Percentiles rank a stretch among this genome's conserved stretches.
Conservation (phyloP, 1,140 invertebrate genomes). For the Mylabris phalerata region DNA sequence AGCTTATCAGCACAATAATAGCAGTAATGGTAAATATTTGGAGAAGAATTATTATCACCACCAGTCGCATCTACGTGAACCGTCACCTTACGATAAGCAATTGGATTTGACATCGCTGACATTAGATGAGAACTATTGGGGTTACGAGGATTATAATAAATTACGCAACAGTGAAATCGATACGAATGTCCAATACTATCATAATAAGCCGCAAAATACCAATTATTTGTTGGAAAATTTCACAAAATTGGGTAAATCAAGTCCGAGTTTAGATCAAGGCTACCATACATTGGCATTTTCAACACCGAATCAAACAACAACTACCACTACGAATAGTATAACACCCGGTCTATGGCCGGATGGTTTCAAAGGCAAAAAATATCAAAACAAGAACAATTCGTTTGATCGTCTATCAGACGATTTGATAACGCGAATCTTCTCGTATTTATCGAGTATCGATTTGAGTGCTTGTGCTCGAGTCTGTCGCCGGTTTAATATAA, state of each 20-base stretch:
- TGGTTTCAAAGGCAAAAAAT: slow-evolving; percentile 32
- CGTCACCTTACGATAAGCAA: slow-evolving; percentile 8
- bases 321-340: too few species aligned
- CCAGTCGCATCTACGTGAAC: slow-evolving; percentile 24
- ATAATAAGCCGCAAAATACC: slow-evolving; percentile 25
- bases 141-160: slow-evolving; percentile 32
- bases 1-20: neutral
- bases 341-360: slow-evolving; percentile 33
- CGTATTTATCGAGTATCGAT: slow-evolving; percentile 69
- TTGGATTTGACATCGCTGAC: slow-evolving; percentile 37
- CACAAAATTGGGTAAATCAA: slow-evolving; percentile 43
- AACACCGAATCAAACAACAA: slow-evolving; percentile 37
- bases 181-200: slow-evolving; percentile 19
- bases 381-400: slow-evolving; percentile 38
- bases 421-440: slow-evolving; percentile 57
- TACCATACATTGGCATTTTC: slow-evolving; percentile 66
- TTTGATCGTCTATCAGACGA: slow-evolving; percentile 52
- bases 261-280: slow-evolving; percentile 62
- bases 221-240: slow-evolving; percentile 42
- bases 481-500: slow-evolving; percentile 70
- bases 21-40: slow-evolving; percentile 17
- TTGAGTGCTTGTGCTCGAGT: slow-evolving; percentile 73
- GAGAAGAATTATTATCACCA: slow-evolving; percentile 23
- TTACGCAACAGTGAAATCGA: slow-evolving; percentile 22
- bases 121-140: slow-evolving; percentile 38